Evolutionary conservation across 2,113 vertebrate genomes (phyloP), one percentile per base, ranked within the genome.

Genomic region (Dromaius novaehollandiae): DNA sequence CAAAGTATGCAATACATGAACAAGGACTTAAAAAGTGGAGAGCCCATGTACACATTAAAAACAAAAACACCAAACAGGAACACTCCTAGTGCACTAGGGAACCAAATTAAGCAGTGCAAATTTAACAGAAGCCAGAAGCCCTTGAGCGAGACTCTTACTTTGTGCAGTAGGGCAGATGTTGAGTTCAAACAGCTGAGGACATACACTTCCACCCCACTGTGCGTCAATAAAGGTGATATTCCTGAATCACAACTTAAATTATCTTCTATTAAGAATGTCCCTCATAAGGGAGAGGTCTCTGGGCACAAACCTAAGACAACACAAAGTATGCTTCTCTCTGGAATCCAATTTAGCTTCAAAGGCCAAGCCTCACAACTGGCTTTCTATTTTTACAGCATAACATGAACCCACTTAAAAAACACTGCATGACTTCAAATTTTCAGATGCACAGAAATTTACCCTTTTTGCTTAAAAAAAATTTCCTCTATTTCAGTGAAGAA

Each of bases 401-500:
- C 42, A 55, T 53, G 40, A 90, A 28, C 30, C 13, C 24, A 34
- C 53, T 86, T 61, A 5, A 66, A 83, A 68, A 85, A 71, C 17
- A 51, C 32, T 42, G 7, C 13, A 6, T 14, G 7, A 63, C 65
- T 77, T 34, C 3, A 14, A 64, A 11, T 69, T 88, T 86, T 64
- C 56, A 64, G 26, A 75, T 7, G 63, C 42, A 75, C 11, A 60
- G 17, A 64, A 79, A 64, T 60, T 9, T 25, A 60, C 17, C 64
- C 26, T 64, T 30, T 42, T 53, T 68, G 40, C 84, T 95, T 73
- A 34, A 85, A 92, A 50, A 16, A 71, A 64, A 61, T 51, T 82
- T 44, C 93, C 97, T 92, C 56, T 76, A 10, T 86, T 92, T 95
- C 74, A 96, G 79, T 46, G 60, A 74, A 93, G 89, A 93, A 85